Conservation (phyloP, 2,113 vertebrate genomes). For the Dromiciops gliroides region DNA sequence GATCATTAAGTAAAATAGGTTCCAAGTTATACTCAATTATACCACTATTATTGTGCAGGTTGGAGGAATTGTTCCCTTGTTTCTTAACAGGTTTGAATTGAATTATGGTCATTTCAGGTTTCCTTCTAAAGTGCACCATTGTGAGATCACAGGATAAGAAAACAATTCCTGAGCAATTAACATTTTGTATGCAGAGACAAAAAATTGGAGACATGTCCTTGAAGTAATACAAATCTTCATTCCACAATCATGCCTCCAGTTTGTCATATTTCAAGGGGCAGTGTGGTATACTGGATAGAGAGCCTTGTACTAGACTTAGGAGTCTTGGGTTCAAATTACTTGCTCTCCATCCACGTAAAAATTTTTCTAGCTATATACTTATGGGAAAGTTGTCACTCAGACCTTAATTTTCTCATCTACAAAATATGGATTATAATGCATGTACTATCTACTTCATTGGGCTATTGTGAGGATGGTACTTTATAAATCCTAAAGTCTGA, state of each 20-base stretch:
- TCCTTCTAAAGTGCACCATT: not conserved
- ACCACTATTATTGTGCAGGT: not conserved
- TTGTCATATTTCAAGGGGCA: too few species aligned
- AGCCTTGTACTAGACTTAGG: too few species aligned
- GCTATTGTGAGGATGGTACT: too few species aligned
- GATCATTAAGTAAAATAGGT: not conserved
- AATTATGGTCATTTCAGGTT: not conserved
- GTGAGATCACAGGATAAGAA: not conserved
- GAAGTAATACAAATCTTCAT: not conserved
- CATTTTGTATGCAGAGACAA: accelerated
- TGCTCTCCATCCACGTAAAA: too few species aligned
- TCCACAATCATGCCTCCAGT: too few species aligned
- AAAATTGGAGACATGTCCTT: not conserved
- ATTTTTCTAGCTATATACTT: too few species aligned
- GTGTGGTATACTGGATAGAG: too few species aligned
- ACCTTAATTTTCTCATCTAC: not conserved
- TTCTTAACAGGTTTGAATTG: slow-evolving; percentile 19
- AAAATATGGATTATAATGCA: not conserved
- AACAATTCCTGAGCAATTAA: not conserved
- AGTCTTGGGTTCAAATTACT: too few species aligned
- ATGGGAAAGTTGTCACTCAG: not conserved
- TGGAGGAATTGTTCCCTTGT: not conserved
- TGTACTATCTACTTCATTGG: too few species aligned
- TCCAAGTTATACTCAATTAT: not conserved
- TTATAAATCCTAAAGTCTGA: too few species aligned